Conservation (phyloP, 2,797 vertebrate species). For the Loriculus beryllinus region DNA sequence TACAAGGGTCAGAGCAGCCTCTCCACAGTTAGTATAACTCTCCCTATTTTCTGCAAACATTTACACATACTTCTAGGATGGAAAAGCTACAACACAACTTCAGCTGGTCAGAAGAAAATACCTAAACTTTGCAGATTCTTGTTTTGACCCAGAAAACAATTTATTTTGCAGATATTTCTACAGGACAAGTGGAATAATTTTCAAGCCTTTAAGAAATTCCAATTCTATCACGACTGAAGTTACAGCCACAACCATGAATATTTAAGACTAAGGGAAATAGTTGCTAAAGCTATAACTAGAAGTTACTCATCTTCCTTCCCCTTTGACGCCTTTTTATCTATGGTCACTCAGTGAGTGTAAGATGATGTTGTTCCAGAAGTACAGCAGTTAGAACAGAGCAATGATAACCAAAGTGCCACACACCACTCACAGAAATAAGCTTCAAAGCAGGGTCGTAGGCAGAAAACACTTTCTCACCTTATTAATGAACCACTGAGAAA, state of each 20-base stretch:
- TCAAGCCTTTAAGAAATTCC: neutral
- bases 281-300: neutral
- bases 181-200: neutral
- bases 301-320: neutral
- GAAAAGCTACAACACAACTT: neutral
- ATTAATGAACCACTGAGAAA: neutral
- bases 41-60: neutral
- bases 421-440: neutral
- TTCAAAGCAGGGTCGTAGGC: rapidly evolving
- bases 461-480: neutral
- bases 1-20: neutral
- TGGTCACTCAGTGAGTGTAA: neutral
- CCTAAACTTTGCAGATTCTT: neutral
- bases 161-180: neutral
- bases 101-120: neutral
- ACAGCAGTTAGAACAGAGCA: neutral
- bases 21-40: neutral
- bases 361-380: neutral
- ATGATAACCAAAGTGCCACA: neutral
- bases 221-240: neutral
- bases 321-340: neutral
- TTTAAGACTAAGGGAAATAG: neutral
- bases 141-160: neutral
- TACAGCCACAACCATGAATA: neutral
- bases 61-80: neutral